These are phyloP conservation scores for Chromis chromis DNA, from an alignment of 2,797 vertebrate species.

Conservation along the genomic window DNA sequence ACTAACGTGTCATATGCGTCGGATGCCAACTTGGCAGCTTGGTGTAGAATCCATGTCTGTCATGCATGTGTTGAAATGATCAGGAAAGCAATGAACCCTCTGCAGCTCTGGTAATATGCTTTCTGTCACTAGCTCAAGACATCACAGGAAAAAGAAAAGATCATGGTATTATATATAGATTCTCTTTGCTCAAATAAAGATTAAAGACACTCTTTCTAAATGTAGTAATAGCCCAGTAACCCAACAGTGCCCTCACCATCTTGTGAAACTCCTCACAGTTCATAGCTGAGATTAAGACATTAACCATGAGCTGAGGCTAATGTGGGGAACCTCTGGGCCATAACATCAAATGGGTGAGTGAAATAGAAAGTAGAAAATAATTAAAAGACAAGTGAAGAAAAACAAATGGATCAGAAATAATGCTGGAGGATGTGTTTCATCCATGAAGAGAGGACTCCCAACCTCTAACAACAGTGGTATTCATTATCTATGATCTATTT, in stretches of 20 bases:
- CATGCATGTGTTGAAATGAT: not conserved
- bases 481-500: constrained; percentile 1
- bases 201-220: not conserved
- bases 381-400: not conserved
- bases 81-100: not conserved
- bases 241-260: not conserved
- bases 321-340: too few relatives aligned
- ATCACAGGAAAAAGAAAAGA: not conserved
- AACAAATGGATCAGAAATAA: not conserved
- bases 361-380: not conserved
- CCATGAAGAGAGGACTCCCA: not conserved
- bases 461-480: constrained; percentile 4
- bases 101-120: not conserved
- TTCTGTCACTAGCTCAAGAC: not conserved
- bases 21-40: not conserved
- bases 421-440: not conserved
- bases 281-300: not conserved
- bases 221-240: not conserved
- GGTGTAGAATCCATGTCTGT: not conserved
- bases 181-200: not conserved
- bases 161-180: too few relatives aligned
- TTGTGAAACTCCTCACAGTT: not conserved
- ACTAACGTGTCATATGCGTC: not conserved
- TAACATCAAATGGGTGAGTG: not conserved
- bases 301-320: not conserved